Base-by-base conservation (phyloP, 2,113 vertebrate species). In the Brienomyrus brachyistius region DNA sequence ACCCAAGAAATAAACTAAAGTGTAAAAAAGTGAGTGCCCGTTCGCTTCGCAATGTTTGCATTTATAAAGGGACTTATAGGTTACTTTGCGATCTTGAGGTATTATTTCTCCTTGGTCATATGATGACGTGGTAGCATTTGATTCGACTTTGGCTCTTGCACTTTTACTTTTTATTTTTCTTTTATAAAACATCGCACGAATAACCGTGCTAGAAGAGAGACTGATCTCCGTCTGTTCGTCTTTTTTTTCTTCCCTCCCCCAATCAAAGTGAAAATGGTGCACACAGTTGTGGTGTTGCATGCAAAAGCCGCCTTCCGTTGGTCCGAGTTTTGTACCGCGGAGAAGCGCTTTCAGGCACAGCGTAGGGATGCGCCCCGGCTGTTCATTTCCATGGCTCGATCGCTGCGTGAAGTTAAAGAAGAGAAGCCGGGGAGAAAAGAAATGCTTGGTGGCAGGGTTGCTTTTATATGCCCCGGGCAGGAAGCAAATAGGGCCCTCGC, bases 101-200 rank as follows among this genome's bases (percentile, higher is more conserved):
- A 52, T 92, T 94, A 94, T 96, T 96, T 95, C 92, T 94, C 92
- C 90, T 94, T 90, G 94, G 95, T 96, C 96, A 97, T 96, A 91
- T 97, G 96, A 96, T 95, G 94, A 86, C 93, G 93, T 94, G 93
- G 93, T 92, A 31, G 94, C 94, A 83, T 95, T 93, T 95, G 95
- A 97, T 96, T 96, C 92, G 95, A 93, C 91, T 94, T 93, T 91
- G 15, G 91, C 90, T 91, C 90, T 91, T 88, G 90, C 92, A 95
- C 95, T 96, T 97, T 96, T 94, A 95, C 95, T 96, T 95, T 90
- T n/a, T 91, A 48, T 47, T 40, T 21, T 45, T 83, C 50, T 27
- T 48, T 85, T n/a, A 50, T 50, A 13, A 23, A 86, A 51, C 23
- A 23, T 80, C 35, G 74, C 35, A 80, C 1, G 15, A 80, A 84